These are phyloP conservation scores for Montipora foliosa DNA, from an alignment of 64 coral and sea anemone species.

Conservation along the genomic window DNA sequence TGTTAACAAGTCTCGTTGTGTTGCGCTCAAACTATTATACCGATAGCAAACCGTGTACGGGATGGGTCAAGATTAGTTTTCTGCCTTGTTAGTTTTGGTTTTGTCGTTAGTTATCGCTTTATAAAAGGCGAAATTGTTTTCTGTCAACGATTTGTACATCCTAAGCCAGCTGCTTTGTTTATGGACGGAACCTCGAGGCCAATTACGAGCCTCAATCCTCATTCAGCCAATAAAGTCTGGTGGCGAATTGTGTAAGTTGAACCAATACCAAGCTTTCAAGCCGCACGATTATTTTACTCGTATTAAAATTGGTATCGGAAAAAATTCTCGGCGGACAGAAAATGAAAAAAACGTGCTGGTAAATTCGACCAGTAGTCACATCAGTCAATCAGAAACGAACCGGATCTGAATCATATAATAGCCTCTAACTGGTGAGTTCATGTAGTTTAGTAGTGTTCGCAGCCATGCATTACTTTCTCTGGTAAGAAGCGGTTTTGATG, in stretches of 20 bases:
- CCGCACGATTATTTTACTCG: background rate
- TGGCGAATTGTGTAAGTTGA: too few relatives aligned
- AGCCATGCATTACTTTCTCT: too few relatives aligned
- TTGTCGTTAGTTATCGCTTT: background rate
- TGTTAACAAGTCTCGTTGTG: background rate
- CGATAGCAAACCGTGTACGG: too few relatives aligned
- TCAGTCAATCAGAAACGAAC: too few relatives aligned
- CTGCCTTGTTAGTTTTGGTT: background rate
- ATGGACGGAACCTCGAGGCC: background rate
- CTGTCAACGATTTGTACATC: background rate
- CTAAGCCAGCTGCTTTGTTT: background rate
- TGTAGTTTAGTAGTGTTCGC: too few relatives aligned
- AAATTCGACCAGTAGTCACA: too few relatives aligned
- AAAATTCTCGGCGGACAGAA: too few relatives aligned
- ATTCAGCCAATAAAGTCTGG: background rate
- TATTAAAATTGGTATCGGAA: background rate
- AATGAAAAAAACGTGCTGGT: too few relatives aligned
- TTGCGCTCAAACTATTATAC: background rate
- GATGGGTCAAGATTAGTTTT: background rate
- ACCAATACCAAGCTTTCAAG: too few relatives aligned
- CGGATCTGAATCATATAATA: too few relatives aligned
- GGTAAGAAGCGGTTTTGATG: too few relatives aligned
- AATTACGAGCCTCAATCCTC: background rate
- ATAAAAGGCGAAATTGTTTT: background rate
- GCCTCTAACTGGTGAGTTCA: too few relatives aligned